Evolutionary conservation across 2,113 vertebrate species (phyloP).

Genomic region (Rhinoptilus africanus): DNA sequence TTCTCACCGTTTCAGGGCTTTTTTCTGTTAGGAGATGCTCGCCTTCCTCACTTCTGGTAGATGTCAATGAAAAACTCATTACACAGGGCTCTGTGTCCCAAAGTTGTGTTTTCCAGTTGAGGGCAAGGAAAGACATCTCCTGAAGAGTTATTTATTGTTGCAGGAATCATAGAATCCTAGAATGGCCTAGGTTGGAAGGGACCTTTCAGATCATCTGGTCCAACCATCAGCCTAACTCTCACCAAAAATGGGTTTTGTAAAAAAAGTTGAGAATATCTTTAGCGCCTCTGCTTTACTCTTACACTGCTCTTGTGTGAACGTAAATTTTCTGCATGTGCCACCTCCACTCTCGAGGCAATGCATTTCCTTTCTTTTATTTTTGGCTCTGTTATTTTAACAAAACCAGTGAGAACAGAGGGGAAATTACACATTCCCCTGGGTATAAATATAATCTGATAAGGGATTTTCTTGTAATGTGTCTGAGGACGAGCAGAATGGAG

Average conservation of each 20-base stretch:
- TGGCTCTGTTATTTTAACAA: not conserved
- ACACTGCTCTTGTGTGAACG: not conserved
- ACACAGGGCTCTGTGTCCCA: not conserved
- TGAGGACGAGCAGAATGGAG: not conserved
- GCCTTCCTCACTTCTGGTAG: not conserved
- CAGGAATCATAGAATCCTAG: not conserved
- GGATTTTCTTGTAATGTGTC: not conserved
- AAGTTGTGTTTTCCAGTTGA: not conserved
- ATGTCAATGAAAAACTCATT: not conserved
- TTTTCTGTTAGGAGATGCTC: not conserved
- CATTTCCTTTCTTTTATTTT: not conserved
- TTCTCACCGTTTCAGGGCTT: not conserved
- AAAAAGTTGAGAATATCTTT: not conserved
- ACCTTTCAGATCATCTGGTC: no score
- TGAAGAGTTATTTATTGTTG: not conserved
- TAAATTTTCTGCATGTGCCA: not conserved
- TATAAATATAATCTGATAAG: not conserved
- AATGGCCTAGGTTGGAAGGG: no score
- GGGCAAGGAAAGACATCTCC: not conserved
- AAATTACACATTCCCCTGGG: conserved; percentile 23
- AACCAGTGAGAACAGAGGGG: not conserved
- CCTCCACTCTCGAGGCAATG: not conserved
- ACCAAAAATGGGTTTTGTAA: not conserved
- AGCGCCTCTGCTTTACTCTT: not conserved
- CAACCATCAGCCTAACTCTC: no score